A percentile compares a stretch with the other conserved stretches of the same genome.
Evolutionary conservation across 1,140 invertebrate genomes (phyloP).

Genomic region (Stenopsyche tienmushanensis): DNA sequence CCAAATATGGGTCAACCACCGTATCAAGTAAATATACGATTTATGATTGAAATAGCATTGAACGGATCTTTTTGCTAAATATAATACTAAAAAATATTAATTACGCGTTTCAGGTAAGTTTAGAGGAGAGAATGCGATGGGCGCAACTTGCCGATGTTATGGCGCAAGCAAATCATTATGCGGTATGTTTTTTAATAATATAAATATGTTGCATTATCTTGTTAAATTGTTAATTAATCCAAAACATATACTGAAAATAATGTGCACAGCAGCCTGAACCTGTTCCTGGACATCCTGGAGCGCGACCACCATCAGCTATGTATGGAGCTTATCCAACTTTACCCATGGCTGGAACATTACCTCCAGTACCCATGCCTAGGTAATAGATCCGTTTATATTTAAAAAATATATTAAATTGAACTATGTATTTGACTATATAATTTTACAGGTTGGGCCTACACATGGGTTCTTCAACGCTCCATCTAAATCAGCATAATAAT

Average conservation of each 20-base stretch:
- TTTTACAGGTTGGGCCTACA: conserved; percentile 56
- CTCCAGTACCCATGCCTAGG: conserved; percentile 73
- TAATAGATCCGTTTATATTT: too few species aligned
- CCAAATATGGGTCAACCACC: conserved; percentile 63
- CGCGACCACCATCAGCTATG: conserved; percentile 78
- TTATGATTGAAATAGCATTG: not conserved
- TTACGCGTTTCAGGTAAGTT: conserved; percentile 56
- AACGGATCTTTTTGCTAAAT: not conserved
- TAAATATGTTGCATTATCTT: too few species aligned
- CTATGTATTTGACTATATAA: not conserved
- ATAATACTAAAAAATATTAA: too few species aligned
- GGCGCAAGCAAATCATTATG: conserved; percentile 80
- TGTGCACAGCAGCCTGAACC: conserved; percentile 40
- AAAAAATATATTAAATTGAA: conserved; percentile 9
- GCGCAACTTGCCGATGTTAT: conserved; percentile 83
- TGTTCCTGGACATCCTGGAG: conserved; percentile 52
- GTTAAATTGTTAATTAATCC: conserved; percentile 9
- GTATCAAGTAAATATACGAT: conserved; percentile 56
- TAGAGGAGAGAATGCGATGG: conserved; percentile 78
- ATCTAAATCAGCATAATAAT: conserved; percentile 46
- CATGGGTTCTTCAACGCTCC: conserved; percentile 48
- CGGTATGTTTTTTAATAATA: conserved; percentile 56
- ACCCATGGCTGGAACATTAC: conserved; percentile 54
- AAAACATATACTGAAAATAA: conserved; percentile 4
- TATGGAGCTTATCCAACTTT: conserved; percentile 73